Percentiles rank a stretch among this genome's conserved stretches.
These are phyloP conservation scores for Falcaria lacertinaria DNA, from an alignment of 2,888 invertebrate genomes.

Conservation along the genomic window DNA sequence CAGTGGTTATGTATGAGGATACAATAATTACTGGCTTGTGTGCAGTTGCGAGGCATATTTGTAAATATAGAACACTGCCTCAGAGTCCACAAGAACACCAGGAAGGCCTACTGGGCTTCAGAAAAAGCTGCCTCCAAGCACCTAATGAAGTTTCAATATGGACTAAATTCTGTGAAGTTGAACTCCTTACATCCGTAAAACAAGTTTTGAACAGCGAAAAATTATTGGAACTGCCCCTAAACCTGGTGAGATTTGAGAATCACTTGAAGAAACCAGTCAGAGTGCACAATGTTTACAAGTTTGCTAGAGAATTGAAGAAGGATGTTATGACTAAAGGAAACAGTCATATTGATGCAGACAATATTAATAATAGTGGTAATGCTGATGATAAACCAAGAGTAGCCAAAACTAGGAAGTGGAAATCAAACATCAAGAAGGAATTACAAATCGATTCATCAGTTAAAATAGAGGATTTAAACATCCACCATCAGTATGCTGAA, in stretches of 20 bases:
- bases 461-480: conserved; percentile 70
- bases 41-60: conserved; percentile 79
- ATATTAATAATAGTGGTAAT: conserved; percentile 9
- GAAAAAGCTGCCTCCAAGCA: conserved; percentile 88
- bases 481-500: conserved; percentile 89
- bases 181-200: conserved; percentile 82
- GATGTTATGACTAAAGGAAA: conserved; percentile 25
- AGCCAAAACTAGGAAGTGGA: conserved; percentile 70
- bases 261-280: conserved; percentile 91
- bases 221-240: conserved; percentile 78
- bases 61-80: conserved; percentile 32
- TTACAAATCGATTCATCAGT: conserved; percentile 58
- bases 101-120: conserved; percentile 85
- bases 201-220: conserved; percentile 39
- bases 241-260: conserved; percentile 88
- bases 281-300: conserved; percentile 91
- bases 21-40: conserved; percentile 88
- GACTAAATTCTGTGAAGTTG: conserved; percentile 96
- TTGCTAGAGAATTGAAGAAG: conserved; percentile 79
- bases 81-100: conserved; percentile 47
- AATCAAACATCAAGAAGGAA: conserved; percentile 59
- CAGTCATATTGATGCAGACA: conserved; percentile 13
- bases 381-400: conserved; percentile 31
- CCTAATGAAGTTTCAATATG: conserved; percentile 92
- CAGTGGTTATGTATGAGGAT: conserved; percentile 80